Conservation (phyloP, 1,140 invertebrate genomes). For the Lithobius niger region DNA sequence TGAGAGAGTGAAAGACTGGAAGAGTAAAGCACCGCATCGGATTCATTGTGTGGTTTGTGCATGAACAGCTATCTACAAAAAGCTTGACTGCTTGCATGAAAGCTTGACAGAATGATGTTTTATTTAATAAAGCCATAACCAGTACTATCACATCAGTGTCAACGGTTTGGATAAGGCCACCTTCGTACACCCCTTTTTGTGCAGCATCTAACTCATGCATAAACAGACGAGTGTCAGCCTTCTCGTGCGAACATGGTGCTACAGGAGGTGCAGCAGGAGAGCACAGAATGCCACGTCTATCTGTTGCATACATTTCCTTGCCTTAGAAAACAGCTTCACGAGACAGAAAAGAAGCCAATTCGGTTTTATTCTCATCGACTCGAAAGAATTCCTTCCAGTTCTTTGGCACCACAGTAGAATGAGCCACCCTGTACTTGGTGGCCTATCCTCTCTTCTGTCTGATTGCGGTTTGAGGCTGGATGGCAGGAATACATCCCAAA, state of each 20-base stretch:
- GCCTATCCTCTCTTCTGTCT: neutral
- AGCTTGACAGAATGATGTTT: too few relatives aligned
- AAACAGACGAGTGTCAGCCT: neutral
- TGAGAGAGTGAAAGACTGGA: too few relatives aligned
- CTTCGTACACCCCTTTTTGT: neutral
- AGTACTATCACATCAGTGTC: neutral
- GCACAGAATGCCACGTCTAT: neutral
- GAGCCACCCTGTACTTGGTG: neutral
- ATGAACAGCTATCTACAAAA: too few relatives aligned
- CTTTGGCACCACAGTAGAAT: constrained; percentile 5
- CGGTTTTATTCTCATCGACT: constrained; percentile 10
- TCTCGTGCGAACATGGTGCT: neutral
- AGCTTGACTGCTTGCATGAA: too few relatives aligned
- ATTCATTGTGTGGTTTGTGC: too few relatives aligned
- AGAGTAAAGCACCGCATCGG: too few relatives aligned
- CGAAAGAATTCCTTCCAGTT: constrained; percentile 12
- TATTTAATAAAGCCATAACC: neutral
- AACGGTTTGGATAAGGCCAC: neutral
- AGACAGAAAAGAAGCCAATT: constrained; percentile 6
- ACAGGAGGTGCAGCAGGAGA: too few relatives aligned
- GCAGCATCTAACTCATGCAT: neutral
- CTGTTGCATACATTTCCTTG: neutral
- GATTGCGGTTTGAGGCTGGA: neutral
- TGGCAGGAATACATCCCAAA: neutral
- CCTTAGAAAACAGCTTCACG: neutral